A percentile compares a stretch with the other conserved stretches of the same genome.
Conservation (phyloP, 2,113 vertebrate genomes). For the Phylloscopus trochiloides region DNA sequence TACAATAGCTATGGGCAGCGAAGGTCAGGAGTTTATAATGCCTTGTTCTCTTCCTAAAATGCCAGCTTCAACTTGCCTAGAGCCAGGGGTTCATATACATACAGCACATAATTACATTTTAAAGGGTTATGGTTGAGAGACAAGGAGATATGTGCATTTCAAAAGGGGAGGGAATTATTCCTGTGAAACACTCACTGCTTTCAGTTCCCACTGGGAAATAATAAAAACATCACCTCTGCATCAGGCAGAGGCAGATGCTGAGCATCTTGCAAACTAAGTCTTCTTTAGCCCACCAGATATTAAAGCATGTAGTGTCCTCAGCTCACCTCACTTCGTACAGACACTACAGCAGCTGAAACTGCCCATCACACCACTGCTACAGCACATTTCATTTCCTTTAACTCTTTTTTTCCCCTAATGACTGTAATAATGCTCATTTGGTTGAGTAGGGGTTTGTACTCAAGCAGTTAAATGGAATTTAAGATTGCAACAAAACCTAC, state of each 20-base stretch:
- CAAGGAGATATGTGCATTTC: neutral
- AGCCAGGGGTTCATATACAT: neutral
- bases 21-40: neutral
- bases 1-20: neutral
- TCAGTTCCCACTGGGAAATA: neutral
- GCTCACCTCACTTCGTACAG: neutral
- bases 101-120: neutral
- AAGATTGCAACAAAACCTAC: neutral
- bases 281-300: neutral
- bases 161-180: neutral
- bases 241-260: neutral
- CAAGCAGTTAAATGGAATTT: neutral
- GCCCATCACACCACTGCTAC: neutral
- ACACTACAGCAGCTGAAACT: neutral
- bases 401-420: neutral
- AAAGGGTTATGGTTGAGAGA: neutral
- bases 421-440: neutral
- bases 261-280: neutral
- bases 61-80: neutral
- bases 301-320: neutral
- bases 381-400: neutral
- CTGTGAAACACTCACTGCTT: neutral
- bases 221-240: neutral
- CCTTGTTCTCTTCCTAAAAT: neutral
- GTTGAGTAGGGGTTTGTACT: neutral